Base-by-base conservation (phyloP, 2,113 vertebrate species). In the Chloropsis hardwickii region DNA sequence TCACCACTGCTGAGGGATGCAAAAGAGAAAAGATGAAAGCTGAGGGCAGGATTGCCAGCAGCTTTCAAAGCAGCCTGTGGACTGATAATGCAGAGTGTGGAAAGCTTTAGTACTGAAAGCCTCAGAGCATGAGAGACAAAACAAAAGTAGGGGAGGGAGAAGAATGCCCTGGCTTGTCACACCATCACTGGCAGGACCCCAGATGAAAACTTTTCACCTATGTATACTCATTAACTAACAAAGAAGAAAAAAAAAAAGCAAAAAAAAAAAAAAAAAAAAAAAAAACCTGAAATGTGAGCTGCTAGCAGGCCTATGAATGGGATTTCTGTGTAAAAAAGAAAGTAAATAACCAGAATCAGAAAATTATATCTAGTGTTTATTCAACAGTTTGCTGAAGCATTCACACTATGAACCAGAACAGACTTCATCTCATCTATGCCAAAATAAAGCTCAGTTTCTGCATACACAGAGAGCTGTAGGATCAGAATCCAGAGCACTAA, bases 21-120 rank as follows among this genome's bases (percentile, higher is more conserved):
- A 91, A 60, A 94, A 92, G 28, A 73, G 33, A 78, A 90, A 80
- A 91, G 56, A 77, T 80, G 47, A 88, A 88, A 90, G 51, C 58
- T 39, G 76, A 73, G 56, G 65, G 69, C 19, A 84, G 77, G 74
- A 72, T 40, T 92, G 50, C 69, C 65, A 77, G 74, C 25, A 93
- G 88, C 39, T 92, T 88, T 94, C 77, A 94, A 81, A 91, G 22
- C 29, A 91, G 37, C 53, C 25, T 64, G 53, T 56, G 64, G 45
- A n/a, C 48, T 94, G 71, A 37, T 62, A 86, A 94, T 44, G 80
- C 53, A 71, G 66, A 69, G 2, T 31, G 27, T 71, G 39, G 58
- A 86, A 94, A 71, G 24, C 27, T 74, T 86, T 73, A 58, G 27
- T 21, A 37, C 27, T 35, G 56, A 71, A 94, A 86, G 14, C n/a